Conservation (phyloP, 2,113 vertebrate species). For the Heptranchias perlo region DNA sequence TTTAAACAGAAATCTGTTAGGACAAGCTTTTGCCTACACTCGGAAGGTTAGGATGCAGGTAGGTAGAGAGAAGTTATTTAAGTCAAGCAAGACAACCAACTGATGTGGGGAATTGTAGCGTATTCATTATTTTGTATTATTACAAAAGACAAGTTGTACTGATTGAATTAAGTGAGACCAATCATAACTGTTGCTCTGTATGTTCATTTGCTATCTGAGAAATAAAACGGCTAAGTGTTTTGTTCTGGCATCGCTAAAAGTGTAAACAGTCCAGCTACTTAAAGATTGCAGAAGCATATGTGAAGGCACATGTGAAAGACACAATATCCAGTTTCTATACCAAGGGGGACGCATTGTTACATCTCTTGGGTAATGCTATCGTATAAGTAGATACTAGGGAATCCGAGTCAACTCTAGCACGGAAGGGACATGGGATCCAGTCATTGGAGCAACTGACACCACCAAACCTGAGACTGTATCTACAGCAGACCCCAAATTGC, state of each 20-base stretch:
- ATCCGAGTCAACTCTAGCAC: not conserved
- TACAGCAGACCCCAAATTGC: not conserved
- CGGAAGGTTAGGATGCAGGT: not conserved
- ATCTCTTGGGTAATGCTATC: not conserved
- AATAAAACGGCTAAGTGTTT: no score
- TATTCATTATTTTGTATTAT: not conserved
- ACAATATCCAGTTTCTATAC: not conserved
- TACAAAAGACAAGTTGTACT: not conserved
- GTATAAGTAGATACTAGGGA: not conserved
- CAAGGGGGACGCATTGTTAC: not conserved
- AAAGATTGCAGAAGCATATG: not conserved
- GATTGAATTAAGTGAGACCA: not conserved
- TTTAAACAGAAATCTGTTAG: not conserved
- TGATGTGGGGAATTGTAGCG: not conserved
- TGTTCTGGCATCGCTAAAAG: no score
- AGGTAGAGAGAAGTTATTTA: not conserved
- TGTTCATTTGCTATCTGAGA: not conserved
- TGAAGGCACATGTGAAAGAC: not conserved
- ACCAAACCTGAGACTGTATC: not conserved
- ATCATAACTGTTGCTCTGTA: not conserved
- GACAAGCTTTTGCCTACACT: not conserved
- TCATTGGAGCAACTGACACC: not conserved
- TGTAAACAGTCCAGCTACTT: no score
- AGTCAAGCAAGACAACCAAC: not conserved
- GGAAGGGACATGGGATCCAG: not conserved